These are phyloP conservation scores for Apodemia duryi DNA, from an alignment of 2,888 invertebrate genomes.

Conservation along the genomic window DNA sequence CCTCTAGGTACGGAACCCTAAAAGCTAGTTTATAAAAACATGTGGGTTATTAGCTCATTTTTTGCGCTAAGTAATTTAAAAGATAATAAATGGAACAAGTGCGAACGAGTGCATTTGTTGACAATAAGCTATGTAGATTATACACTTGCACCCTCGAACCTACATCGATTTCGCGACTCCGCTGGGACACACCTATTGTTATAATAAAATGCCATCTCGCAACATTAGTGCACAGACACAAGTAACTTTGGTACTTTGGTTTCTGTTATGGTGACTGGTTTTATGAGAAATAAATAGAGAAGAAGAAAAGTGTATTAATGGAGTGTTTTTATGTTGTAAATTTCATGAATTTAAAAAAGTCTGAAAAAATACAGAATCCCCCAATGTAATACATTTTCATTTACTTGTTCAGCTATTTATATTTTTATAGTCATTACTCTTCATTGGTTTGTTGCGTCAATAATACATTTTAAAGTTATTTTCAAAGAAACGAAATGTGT, in stretches of 20 bases:
- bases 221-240: conserved; percentile 43
- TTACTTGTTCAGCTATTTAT: too few species aligned
- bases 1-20: background rate
- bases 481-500: too few species aligned
- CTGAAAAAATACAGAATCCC: too few species aligned
- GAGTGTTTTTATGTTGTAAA: too few species aligned
- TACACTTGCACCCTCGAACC: conserved; percentile 52
- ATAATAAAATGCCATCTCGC: conserved; percentile 74
- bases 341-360: too few species aligned
- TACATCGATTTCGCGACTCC: conserved; percentile 32
- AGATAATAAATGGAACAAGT: conserved; percentile 47
- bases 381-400: too few species aligned
- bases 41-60: background rate
- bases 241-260: conserved; percentile 18
- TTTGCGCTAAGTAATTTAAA: conserved; percentile 19
- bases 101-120: conserved; percentile 50
- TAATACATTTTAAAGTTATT: too few species aligned
- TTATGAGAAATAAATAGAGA: conserved; percentile 23
- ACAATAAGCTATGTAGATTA: conserved; percentile 66
- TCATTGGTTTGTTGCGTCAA: too few species aligned
- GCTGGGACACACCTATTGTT: conserved; percentile 62
- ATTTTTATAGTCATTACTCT: too few species aligned
- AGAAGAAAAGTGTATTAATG: too few species aligned
- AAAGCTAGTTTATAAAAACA: background rate
- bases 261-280: too few species aligned